Base-by-base conservation (phyloP, 2,888 invertebrate species). In the Molorchus minor region DNA sequence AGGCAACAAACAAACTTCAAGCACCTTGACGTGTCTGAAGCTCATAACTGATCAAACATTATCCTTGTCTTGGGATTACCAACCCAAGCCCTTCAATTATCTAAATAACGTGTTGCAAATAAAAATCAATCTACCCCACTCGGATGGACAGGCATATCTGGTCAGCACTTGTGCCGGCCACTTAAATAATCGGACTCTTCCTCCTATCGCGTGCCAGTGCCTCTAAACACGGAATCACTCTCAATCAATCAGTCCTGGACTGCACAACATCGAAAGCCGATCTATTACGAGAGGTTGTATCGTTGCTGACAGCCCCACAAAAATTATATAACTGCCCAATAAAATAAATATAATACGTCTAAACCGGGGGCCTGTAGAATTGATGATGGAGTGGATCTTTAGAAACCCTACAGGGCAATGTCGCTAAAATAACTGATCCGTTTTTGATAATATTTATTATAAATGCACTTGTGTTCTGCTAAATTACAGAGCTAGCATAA, bases 131-230 rank as follows among this genome's bases (percentile, higher is more conserved):
- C 60, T 60, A 53, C 56, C 54, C 25, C 33, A 55, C 43, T 55
- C 43, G 30, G 36, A 35, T 59, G 41, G 29, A 3, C 33, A 33
- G 47, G 55, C 60, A 61, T 67, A 65, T 70, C 68, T 65, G 68
- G 67, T 65, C 68, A 62, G 68, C 68, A 68, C 70, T 74, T 73
- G 71, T 70, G 71, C 68, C 72, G 71, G 69, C 71, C 73, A 72
- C 69, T 71, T 67, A 62, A 63, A 64, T 71, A 69, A 71, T 72
- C 68, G 69, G 61, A 57, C 64, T 61, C 61, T 66, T 71, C 68
- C 66, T 64, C 44, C 44, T 58, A 54, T 72, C 69, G 72, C 73
- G 72, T 73, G 73, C 67, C 46, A 54, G 54, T 52, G 52, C 47
- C 20, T 55, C 43, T n/a, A 58, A 69, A 66, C 71, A 71, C 60